These are phyloP conservation scores for Conops quadrifasciatus DNA, from an alignment of 2,888 invertebrate genomes.

Conservation along the genomic window DNA sequence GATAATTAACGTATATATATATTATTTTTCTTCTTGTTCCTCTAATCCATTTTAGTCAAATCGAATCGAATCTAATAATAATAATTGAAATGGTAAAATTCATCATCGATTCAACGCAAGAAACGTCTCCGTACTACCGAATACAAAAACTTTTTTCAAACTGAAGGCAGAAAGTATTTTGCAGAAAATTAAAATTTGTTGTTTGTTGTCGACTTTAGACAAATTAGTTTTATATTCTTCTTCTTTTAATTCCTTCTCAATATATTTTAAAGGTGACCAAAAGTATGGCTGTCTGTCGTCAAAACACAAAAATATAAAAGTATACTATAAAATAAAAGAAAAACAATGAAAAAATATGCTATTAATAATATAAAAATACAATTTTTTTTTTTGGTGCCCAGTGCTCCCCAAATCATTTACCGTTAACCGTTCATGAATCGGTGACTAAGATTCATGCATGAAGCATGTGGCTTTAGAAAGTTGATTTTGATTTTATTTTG, in stretches of 20 bases:
- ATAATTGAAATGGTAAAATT: background rate
- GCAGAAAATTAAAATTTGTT: constrained; percentile 32
- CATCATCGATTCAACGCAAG: constrained; percentile 1
- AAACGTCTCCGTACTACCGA: constrained; percentile 48
- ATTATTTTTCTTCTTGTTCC: too few species aligned
- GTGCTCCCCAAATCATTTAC: too few species aligned
- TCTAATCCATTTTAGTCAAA: background rate
- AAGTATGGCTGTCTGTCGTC: background rate
- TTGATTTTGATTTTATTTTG: too few species aligned
- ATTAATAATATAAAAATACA: too few species aligned
- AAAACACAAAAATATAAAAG: too few species aligned
- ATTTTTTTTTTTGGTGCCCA: too few species aligned
- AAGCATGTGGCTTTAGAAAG: too few species aligned
- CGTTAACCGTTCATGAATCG: too few species aligned
- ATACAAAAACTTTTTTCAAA: constrained; percentile 58
- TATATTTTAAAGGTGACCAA: constrained; percentile 38
- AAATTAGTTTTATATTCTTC: constrained; percentile 37
- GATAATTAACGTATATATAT: too few species aligned
- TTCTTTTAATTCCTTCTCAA: constrained; percentile 30
- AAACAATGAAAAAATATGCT: too few species aligned
- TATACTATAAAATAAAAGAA: too few species aligned
- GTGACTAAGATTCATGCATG: too few species aligned
- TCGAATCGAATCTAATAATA: background rate
- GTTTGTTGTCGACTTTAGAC: constrained; percentile 34
- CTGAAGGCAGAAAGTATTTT: constrained; percentile 50